phyloP scores from a whole-genome alignment of 2,113 vertebrate genomes.

The Trogon surrucura region DNA sequence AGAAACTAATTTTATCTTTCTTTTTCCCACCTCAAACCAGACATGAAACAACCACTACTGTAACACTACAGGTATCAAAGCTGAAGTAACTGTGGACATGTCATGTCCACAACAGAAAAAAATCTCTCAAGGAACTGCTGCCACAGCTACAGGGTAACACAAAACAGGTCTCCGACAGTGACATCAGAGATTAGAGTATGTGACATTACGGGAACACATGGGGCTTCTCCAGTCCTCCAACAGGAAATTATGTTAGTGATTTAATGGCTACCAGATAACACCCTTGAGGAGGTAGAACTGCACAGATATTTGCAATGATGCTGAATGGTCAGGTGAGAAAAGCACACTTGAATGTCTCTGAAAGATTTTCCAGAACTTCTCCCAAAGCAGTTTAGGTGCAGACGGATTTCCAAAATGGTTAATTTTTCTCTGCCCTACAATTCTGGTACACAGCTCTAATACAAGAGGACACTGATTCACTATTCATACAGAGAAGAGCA shows the following conservation, averaged over 20 bases:
- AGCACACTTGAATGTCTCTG: neutral
- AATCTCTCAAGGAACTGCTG: neutral
- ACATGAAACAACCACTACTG: neutral
- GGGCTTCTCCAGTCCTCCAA: neutral
- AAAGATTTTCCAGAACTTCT: neutral
- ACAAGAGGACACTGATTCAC: neutral
- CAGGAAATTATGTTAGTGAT: neutral
- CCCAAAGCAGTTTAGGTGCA: neutral
- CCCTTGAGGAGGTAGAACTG: neutral
- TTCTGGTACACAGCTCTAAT: neutral
- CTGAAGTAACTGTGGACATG: accelerated
- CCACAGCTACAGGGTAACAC: neutral
- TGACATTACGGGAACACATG: neutral
- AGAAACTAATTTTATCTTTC: neutral
- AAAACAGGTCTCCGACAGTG: neutral
- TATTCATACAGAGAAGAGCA: neutral
- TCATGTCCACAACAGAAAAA: neutral
- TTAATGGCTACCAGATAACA: neutral
- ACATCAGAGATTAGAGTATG: neutral
- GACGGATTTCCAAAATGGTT: neutral
- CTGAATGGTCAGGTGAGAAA: neutral
- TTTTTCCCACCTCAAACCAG: neutral
- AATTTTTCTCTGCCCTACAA: neutral
- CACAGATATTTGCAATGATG: neutral
- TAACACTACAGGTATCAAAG: neutral